phyloP scores from a whole-genome alignment of 2,888 invertebrate genomes.

The Bruchidius siliquastri region DNA sequence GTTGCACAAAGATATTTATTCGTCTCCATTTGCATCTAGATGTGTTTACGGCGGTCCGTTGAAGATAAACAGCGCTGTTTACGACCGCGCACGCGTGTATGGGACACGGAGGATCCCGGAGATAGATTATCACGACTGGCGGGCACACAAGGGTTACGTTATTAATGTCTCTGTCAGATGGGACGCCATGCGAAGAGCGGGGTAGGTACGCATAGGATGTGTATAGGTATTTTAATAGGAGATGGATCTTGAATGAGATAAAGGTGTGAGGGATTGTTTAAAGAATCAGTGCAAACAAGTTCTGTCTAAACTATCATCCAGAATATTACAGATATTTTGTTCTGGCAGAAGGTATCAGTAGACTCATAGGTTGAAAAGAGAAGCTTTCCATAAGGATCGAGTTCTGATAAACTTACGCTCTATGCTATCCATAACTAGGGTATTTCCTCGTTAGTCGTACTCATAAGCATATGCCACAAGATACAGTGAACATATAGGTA shows the following conservation, averaged over 20 bases:
- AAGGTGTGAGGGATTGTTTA: too few species aligned
- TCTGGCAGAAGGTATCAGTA: too few species aligned
- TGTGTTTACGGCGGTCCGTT: not conserved
- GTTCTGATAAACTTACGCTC: too few species aligned
- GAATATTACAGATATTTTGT: too few species aligned
- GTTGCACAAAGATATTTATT: not conserved
- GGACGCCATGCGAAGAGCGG: not conserved
- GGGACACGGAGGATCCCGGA: not conserved
- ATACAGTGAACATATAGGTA: too few species aligned
- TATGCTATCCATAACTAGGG: too few species aligned
- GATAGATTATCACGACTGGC: not conserved
- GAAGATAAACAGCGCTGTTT: not conserved
- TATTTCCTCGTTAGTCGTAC: too few species aligned
- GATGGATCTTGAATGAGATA: not conserved
- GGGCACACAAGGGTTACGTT: not conserved
- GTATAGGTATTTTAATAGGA: not conserved
- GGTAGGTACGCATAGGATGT: not conserved
- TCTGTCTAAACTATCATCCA: too few species aligned
- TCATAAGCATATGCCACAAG: too few species aligned
- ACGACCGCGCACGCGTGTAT: not conserved
- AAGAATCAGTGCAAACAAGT: too few species aligned
- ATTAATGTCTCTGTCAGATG: not conserved
- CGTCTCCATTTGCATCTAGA: not conserved
- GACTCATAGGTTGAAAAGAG: too few species aligned
- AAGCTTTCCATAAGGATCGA: too few species aligned